Percentiles rank a stretch among this genome's conserved stretches.
These are phyloP conservation scores for Drosophila eohydei DNA, from an alignment of 2,888 invertebrate genomes.

Conservation along the genomic window DNA sequence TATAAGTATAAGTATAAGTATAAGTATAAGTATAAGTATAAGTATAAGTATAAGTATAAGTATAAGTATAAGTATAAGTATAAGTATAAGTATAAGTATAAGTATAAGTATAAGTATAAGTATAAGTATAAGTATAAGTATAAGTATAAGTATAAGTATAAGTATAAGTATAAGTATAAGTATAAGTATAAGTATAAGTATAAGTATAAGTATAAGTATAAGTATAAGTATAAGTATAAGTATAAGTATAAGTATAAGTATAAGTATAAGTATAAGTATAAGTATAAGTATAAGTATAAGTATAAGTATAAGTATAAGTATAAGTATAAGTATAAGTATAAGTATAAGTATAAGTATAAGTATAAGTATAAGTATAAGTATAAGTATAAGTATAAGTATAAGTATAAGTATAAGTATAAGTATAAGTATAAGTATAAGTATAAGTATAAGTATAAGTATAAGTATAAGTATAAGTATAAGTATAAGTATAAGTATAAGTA, in stretches of 20 bases:
- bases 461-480: background rate
- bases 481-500: background rate
- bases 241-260: background rate
- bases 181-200: background rate
- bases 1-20: constrained; percentile 3
- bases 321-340: background rate
- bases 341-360: background rate
- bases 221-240: background rate
- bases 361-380: background rate
- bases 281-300: background rate
- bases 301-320: background rate
- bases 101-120: background rate
- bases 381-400: background rate
- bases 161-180: background rate
- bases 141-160: background rate
- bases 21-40: constrained; percentile 2
- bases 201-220: background rate
- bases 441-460: background rate
- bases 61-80: constrained; percentile 1
- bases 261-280: background rate
- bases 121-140: background rate
- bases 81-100: background rate
- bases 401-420: too few species aligned
- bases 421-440: background rate
- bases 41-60: constrained; percentile 2